Conservation (phyloP, 1,140 invertebrate genomes). For the Heliconius hermathena region DNA sequence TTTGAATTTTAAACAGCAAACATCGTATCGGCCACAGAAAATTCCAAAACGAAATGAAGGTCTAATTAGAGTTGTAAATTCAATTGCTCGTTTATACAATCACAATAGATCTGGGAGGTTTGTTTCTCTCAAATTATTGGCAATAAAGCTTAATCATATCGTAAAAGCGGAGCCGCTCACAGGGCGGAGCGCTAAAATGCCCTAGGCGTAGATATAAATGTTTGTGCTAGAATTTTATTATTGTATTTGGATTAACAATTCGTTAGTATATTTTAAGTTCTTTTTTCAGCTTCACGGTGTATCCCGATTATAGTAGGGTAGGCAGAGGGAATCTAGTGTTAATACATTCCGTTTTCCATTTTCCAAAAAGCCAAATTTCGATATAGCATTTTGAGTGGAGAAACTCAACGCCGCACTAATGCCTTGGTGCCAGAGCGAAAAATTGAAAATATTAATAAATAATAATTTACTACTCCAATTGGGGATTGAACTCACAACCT, state of each 20-base stretch:
- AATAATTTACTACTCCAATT: no score
- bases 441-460: no score
- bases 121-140: slow-evolving; percentile 72
- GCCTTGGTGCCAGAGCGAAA: no score
- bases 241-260: neutral
- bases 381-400: no score
- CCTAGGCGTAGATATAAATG: slow-evolving; percentile 17
- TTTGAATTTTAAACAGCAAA: no score
- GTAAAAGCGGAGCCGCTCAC: slow-evolving; percentile 44
- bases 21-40: neutral
- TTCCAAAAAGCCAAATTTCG: no score
- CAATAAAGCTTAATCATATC: slow-evolving; percentile 76
- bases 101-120: slow-evolving; percentile 59
- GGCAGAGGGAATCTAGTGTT: no score
- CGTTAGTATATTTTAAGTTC: neutral
- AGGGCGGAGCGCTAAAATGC: slow-evolving; percentile 52
- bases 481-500: no score
- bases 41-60: neutral
- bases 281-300: no score
- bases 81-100: slow-evolving; percentile 50
- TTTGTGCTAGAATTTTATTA: slow-evolving; percentile 5
- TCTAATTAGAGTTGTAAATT: slow-evolving; percentile 43
- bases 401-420: no score
- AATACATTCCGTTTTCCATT: no score
- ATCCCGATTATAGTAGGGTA: no score